These are phyloP conservation scores for Laterallus jamaicensis DNA, from an alignment of 2,113 vertebrate genomes.

Conservation along the genomic window DNA sequence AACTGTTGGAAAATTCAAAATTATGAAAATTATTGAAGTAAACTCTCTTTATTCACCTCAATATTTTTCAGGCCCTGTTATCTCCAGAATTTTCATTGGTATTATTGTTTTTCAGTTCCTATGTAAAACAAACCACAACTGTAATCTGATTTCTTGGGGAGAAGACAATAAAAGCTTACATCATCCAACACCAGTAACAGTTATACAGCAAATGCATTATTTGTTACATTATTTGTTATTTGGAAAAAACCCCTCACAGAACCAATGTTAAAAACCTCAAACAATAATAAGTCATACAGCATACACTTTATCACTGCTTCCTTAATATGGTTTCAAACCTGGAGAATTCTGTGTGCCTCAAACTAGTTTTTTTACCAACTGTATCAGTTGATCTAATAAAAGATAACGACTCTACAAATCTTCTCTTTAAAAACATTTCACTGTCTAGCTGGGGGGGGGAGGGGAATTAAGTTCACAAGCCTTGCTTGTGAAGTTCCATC, in stretches of 20 bases:
- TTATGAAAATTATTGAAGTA: not conserved
- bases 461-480: conserved; percentile 28
- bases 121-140: not conserved
- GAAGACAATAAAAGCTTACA: not conserved
- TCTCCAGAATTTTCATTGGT: not conserved
- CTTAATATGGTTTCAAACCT: conserved; percentile 6
- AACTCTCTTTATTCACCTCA: not conserved
- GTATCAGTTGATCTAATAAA: conserved; percentile 30
- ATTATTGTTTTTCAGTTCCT: not conserved
- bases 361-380: not conserved
- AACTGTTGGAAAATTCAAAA: not conserved
- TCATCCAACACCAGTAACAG: not conserved
- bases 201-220: not conserved
- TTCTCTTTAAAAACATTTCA: conserved; percentile 33
- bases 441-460: conserved; percentile 13
- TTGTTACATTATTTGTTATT: not conserved
- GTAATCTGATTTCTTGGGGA: not conserved
- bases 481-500: not conserved
- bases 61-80: not conserved
- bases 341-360: not conserved
- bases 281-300: not conserved
- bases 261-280: not conserved
- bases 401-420: conserved; percentile 17
- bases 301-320: not conserved
- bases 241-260: not conserved